These are phyloP conservation scores for Pachymerium ferrugineum DNA, from an alignment of 2,888 invertebrate species.

Conservation along the genomic window DNA sequence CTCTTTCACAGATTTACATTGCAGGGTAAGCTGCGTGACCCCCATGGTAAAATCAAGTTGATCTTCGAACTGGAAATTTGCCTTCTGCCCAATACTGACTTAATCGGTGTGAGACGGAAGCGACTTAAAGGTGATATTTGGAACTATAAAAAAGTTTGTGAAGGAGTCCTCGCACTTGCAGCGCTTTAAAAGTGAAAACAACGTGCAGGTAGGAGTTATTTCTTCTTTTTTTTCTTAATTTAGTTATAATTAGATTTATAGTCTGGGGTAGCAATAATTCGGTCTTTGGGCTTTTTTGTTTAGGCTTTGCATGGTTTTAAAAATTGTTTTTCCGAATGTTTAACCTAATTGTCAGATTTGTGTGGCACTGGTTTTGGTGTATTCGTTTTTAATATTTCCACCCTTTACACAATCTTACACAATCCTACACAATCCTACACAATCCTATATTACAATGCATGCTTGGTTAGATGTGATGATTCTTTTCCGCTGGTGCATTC, in stretches of 20 bases:
- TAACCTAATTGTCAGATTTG: too few species aligned
- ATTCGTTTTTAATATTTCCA: too few species aligned
- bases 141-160: constrained; percentile 72
- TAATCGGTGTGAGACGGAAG: constrained; percentile 61
- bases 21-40: constrained; percentile 59
- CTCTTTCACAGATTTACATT: constrained; percentile 57
- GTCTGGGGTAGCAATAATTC: neutral
- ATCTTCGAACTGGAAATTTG: constrained; percentile 68
- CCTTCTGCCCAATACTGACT: constrained; percentile 48
- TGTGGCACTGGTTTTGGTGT: too few species aligned
- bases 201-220: neutral
- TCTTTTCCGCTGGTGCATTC: too few species aligned
- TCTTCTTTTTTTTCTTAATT: neutral
- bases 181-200: neutral
- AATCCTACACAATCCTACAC: too few species aligned
- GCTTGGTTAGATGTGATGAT: too few species aligned
- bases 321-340: too few species aligned
- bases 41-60: constrained; percentile 49
- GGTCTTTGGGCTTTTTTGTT: neutral
- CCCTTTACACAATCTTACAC: too few species aligned
- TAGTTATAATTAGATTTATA: neutral
- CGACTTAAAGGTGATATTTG: constrained; percentile 71
- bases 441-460: too few species aligned
- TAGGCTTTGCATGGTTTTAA: neutral
- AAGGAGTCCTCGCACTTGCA: constrained; percentile 55